Conservation (phyloP, 2,797 vertebrate genomes). For the Numenius phaeopus region DNA sequence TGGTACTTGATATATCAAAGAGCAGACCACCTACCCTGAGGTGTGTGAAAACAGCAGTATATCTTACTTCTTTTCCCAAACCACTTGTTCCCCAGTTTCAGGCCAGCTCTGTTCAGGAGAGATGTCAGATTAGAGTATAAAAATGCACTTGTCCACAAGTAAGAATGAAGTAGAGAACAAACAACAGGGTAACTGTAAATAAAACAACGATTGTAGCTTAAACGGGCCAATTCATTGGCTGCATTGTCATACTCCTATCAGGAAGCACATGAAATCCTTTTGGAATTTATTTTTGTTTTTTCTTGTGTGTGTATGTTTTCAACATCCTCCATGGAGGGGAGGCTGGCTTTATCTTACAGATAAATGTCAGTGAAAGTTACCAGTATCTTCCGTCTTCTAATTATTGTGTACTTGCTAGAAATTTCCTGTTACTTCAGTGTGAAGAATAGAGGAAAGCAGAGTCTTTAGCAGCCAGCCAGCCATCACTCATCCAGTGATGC, state of each 20-base stretch:
- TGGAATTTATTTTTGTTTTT: neutral
- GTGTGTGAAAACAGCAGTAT: constrained; percentile 5
- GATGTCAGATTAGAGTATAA: neutral
- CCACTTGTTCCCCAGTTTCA: neutral
- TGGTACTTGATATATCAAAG: neutral
- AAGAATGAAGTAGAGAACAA: neutral
- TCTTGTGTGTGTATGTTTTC: neutral
- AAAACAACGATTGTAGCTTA: neutral
- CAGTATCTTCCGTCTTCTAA: neutral
- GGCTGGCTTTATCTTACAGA: neutral
- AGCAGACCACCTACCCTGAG: constrained; percentile 13
- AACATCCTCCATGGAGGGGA: neutral
- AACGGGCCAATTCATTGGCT: neutral
- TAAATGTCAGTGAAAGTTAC: neutral
- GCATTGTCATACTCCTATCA: neutral
- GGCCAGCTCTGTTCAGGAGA: neutral
- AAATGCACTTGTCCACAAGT: neutral
- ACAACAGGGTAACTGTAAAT: neutral
- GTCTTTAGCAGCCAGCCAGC: neutral
- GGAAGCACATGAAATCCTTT: neutral
- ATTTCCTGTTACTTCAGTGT: neutral
- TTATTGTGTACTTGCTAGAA: neutral
- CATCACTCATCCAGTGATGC: neutral
- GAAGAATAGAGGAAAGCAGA: neutral
- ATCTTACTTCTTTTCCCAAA: neutral